Conservation (phyloP, 2,113 vertebrate species). For the Fukomys damarensis region DNA sequence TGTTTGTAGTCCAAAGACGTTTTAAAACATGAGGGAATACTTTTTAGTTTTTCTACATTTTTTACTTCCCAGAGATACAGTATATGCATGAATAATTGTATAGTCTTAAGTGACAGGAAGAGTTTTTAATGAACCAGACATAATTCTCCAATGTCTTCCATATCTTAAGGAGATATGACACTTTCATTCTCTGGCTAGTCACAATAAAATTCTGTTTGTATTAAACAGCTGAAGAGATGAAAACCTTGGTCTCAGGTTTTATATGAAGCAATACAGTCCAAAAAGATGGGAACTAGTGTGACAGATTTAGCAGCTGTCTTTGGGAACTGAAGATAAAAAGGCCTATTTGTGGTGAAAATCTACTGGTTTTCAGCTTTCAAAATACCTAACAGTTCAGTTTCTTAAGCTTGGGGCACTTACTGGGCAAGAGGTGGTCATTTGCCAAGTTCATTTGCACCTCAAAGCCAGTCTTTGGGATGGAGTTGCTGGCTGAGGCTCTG, state of each 20-base stretch:
- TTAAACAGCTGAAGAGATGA: constrained; percentile 32
- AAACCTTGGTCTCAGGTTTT: constrained; percentile 44
- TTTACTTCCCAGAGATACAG: constrained; percentile 57
- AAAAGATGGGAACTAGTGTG: background rate
- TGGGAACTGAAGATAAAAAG: constrained; percentile 9
- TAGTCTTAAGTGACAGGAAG: constrained; percentile 52
- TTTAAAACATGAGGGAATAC: constrained; percentile 28
- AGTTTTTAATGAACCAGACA: constrained; percentile 55
- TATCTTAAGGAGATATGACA: background rate
- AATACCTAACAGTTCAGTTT: background rate
- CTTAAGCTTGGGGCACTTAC: background rate
- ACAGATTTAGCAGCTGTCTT: background rate
- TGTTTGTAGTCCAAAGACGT: background rate
- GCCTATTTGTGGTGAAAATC: constrained; percentile 20
- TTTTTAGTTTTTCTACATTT: constrained; percentile 36
- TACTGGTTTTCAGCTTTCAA: constrained; percentile 49
- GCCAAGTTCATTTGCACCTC: background rate
- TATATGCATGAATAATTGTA: constrained; percentile 61
- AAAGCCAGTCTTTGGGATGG: background rate
- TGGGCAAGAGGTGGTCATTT: background rate
- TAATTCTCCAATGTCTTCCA: constrained; percentile 41
- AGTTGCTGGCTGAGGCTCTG: background rate
- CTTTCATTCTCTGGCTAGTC: background rate
- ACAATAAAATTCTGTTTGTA: constrained; percentile 54
- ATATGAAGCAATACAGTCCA: background rate